phyloP scores from a whole-genome alignment of 2,797 vertebrate genomes.

The Mallotus villosus region DNA sequence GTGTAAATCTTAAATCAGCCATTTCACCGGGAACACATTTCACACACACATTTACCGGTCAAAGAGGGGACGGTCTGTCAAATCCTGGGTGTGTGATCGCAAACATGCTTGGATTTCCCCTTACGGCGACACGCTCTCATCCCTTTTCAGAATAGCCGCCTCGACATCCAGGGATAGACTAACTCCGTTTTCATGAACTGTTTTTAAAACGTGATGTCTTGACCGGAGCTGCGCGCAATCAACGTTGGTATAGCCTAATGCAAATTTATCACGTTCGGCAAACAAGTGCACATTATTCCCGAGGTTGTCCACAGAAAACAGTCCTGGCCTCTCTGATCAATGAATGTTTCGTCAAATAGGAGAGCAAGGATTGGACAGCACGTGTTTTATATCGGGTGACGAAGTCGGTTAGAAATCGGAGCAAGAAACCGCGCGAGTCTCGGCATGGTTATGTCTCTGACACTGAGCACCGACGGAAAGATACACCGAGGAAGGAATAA shows the following conservation, averaged over 20 bases:
- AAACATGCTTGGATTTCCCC: constrained; percentile 46
- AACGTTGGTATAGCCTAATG: background rate
- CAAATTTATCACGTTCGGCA: background rate
- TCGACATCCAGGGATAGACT: constrained; percentile 48
- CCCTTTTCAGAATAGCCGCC: constrained; percentile 46
- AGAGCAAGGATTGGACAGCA: constrained; percentile 53
- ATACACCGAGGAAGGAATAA: constrained; percentile 21
- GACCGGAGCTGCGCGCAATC: background rate
- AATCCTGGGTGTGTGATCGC: constrained; percentile 56
- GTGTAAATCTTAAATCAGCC: background rate
- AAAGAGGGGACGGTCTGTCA: constrained; percentile 43
- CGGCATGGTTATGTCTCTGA: background rate
- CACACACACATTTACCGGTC: constrained; percentile 17
- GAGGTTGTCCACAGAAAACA: constrained; percentile 26
- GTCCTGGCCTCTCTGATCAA: constrained; percentile 52
- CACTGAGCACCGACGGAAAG: background rate
- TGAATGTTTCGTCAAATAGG: constrained; percentile 54
- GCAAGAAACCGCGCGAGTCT: background rate
- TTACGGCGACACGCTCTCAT: background rate
- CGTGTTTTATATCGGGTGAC: constrained; percentile 52
- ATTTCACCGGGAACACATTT: background rate
- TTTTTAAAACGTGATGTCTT: background rate
- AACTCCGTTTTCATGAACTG: constrained; percentile 20
- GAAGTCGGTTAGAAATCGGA: constrained; percentile 8
- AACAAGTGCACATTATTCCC: constrained; percentile 24